phyloP scores from a whole-genome alignment of 2,888 invertebrate genomes.

The Parapristionchus giblindavisi region DNA sequence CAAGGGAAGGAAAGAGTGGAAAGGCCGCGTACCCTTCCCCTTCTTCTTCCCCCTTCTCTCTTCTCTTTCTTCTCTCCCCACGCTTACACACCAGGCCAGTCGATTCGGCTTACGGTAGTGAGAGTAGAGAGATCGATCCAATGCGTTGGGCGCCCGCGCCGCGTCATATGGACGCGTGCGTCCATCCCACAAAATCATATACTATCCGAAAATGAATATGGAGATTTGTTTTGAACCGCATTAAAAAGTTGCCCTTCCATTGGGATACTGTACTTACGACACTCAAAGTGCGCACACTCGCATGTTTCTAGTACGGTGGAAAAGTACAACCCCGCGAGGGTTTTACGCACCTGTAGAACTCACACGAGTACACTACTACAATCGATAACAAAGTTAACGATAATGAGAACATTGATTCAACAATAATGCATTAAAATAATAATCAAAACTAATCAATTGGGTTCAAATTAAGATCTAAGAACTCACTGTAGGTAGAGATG shows the following conservation, averaged over 20 bases:
- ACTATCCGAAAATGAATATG: no score
- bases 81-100: slow-evolving; percentile 32
- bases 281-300: background rate
- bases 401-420: background rate
- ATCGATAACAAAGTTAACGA: background rate
- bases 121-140: slow-evolving; percentile 1
- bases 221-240: background rate
- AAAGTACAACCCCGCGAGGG: no score
- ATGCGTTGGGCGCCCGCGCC: background rate
- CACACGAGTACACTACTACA: background rate
- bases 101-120: slow-evolving; percentile 38
- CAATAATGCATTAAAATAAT: background rate
- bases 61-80: slow-evolving; percentile 19
- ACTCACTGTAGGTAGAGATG: background rate
- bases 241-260: background rate
- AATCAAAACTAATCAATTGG: background rate
- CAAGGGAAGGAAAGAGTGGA: slow-evolving; percentile 25
- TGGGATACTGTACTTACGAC: slow-evolving; percentile 25
- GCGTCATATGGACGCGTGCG: background rate
- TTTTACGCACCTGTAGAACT: background rate
- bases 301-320: background rate
- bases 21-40: slow-evolving; percentile 23
- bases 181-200: background rate
- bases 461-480: background rate
- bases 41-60: slow-evolving; percentile 9